phyloP scores from a whole-genome alignment of 2,797 vertebrate species.

The Onychomys arenicola region DNA sequence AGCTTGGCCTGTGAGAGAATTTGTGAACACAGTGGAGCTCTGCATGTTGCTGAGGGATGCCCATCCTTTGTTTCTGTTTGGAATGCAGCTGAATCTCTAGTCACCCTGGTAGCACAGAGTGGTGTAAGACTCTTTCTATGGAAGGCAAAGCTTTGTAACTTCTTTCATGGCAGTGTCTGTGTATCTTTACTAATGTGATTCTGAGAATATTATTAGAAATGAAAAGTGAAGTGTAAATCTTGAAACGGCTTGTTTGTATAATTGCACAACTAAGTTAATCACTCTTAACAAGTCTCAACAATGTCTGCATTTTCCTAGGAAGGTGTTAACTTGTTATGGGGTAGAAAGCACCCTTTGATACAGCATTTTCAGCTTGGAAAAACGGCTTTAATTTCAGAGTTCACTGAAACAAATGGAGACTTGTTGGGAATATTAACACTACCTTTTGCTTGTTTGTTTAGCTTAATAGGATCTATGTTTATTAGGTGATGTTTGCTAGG shows the following conservation, averaged over 20 bases:
- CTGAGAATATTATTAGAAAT: conserved; percentile 76
- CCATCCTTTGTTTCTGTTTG: background rate
- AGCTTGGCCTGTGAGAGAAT: background rate
- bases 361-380: conserved; percentile 81
- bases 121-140: conserved; percentile 26
- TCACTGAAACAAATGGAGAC: conserved; percentile 81
- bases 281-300: conserved; percentile 83
- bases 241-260: conserved; percentile 79
- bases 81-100: background rate
- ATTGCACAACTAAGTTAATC: conserved; percentile 82
- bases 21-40: conserved; percentile 32
- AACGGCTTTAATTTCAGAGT: conserved; percentile 82
- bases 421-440: conserved; percentile 85
- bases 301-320: conserved; percentile 82
- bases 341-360: conserved; percentile 86
- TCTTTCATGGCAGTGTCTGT: conserved; percentile 41
- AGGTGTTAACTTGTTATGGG: conserved; percentile 85
- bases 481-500: conserved; percentile 80
- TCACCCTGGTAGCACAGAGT: conserved; percentile 5
- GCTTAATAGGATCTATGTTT: conserved; percentile 76
- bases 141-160: conserved; percentile 38
- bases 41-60: background rate
- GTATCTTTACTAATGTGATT: conserved; percentile 67
- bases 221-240: conserved; percentile 79
- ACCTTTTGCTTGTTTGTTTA: conserved; percentile 84